Evolutionary conservation across 2,113 vertebrate genomes (phyloP).

Genomic region (Burhinus bistriatus): DNA sequence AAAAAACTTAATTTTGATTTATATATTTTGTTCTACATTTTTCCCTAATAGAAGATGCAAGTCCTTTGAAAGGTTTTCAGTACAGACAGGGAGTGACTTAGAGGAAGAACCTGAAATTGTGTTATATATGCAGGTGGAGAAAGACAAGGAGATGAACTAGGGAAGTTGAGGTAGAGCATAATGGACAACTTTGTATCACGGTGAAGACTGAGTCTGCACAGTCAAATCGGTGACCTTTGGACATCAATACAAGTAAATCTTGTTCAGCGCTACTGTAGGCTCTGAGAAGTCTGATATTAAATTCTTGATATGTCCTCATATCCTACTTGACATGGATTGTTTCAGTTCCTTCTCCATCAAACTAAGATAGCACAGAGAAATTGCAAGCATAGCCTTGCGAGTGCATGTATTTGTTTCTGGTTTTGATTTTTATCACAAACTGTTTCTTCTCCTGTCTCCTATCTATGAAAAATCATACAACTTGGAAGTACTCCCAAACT

Average conservation of each 20-base stretch:
- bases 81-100: neutral
- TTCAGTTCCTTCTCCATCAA: neutral
- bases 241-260: neutral
- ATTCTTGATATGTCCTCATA: neutral
- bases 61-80: neutral
- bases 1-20: neutral
- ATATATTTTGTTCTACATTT: neutral
- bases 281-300: neutral
- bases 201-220: neutral
- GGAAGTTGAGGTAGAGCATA: neutral
- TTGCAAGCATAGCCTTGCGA: neutral
- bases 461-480: neutral
- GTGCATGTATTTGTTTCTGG: neutral
- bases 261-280: neutral
- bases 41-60: neutral
- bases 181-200: neutral
- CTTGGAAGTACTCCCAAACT: neutral
- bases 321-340: neutral
- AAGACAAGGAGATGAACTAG: neutral
- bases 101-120: neutral
- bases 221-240: neutral
- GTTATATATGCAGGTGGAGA: neutral
- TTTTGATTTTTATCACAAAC: neutral
- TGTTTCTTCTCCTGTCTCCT: neutral
- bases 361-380: neutral